phyloP scores from a whole-genome alignment of 2,888 invertebrate genomes.

The Lordiphosa andalusiaca region DNA sequence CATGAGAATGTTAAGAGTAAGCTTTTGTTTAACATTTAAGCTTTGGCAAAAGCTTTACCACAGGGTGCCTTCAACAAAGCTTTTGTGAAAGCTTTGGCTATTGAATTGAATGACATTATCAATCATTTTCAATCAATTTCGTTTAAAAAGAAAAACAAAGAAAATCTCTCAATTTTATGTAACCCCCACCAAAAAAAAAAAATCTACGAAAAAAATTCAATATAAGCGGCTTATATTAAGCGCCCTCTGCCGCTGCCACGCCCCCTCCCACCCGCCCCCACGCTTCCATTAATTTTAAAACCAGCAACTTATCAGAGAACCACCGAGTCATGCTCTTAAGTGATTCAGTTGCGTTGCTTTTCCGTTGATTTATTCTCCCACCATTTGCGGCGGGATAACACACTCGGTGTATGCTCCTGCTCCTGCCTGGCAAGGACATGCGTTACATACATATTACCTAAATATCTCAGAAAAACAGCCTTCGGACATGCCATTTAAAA shows the following conservation, averaged over 20 bases:
- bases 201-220: background rate
- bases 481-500: slow-evolving; percentile 25
- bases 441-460: slow-evolving; percentile 37
- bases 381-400: slow-evolving; percentile 19
- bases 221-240: slow-evolving; percentile 26
- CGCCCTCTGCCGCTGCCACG: slow-evolving; percentile 18
- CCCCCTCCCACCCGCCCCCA: slow-evolving; percentile 4
- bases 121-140: slow-evolving; percentile 34
- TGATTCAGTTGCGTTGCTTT: slow-evolving; percentile 49
- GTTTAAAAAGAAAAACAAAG: slow-evolving; percentile 1
- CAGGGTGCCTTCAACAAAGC: slow-evolving; percentile 16
- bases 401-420: slow-evolving; percentile 17
- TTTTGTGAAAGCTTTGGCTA: slow-evolving; percentile 3
- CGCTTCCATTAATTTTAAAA: slow-evolving; percentile 65
- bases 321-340: slow-evolving; percentile 59
- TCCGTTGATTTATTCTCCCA: slow-evolving; percentile 47
- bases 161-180: slow-evolving; percentile 17
- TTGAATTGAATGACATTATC: slow-evolving; percentile 4
- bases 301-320: slow-evolving; percentile 56
- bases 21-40: slow-evolving; percentile 27
- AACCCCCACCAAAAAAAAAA: too few species aligned
- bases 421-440: slow-evolving; percentile 41
- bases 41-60: slow-evolving; percentile 21
- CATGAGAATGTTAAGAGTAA: slow-evolving; percentile 9
- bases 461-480: slow-evolving; percentile 27